These are phyloP conservation scores for Astyanax mexicanus DNA, from an alignment of 2,797 vertebrate species.

Conservation along the genomic window DNA sequence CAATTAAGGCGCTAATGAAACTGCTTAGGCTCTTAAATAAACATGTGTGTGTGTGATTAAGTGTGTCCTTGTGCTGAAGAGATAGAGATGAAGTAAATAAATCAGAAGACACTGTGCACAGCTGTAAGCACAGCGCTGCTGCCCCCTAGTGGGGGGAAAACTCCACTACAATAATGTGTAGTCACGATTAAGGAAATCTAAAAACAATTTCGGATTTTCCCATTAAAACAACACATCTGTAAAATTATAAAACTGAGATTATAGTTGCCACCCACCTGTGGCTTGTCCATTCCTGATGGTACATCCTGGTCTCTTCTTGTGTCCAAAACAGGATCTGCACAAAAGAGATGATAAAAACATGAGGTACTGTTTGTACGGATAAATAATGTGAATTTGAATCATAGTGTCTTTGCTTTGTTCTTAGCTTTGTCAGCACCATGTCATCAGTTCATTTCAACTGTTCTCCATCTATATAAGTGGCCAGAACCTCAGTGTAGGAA, in stretches of 20 bases:
- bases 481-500: no score
- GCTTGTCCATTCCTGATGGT: slow-evolving; percentile 87
- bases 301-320: slow-evolving; percentile 84
- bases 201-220: not conserved
- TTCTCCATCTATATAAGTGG: no score
- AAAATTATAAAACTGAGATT: not conserved
- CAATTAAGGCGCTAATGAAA: not conserved
- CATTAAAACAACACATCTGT: not conserved
- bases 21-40: slow-evolving; percentile 1
- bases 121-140: slow-evolving; percentile 29
- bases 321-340: slow-evolving; percentile 84
- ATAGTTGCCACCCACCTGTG: slow-evolving; percentile 78
- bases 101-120: not conserved
- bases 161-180: not conserved
- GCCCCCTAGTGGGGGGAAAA: slow-evolving; percentile 41
- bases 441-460: no score
- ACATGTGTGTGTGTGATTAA: not conserved
- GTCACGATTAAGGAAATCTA: not conserved
- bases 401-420: no score
- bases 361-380: not conserved
- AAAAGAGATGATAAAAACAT: slow-evolving; percentile 16
- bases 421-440: no score
- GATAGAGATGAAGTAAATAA: not conserved
- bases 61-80: not conserved
- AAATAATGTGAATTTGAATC: no score